These are phyloP conservation scores for Drepanosiphum platanoidis DNA, from an alignment of 2,888 invertebrate species.

Conservation along the genomic window DNA sequence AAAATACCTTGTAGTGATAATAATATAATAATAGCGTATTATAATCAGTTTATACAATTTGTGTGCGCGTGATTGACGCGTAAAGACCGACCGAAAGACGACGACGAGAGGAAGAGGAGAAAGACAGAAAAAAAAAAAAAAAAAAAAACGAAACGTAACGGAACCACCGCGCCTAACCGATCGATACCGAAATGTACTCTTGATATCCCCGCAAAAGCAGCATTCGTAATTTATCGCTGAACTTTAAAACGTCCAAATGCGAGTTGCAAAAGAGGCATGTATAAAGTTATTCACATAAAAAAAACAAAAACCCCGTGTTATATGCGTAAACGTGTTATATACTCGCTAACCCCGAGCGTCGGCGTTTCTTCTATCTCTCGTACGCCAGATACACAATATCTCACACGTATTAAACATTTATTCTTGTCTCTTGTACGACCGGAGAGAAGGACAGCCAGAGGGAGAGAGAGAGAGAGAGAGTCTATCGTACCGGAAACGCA, in stretches of 20 bases:
- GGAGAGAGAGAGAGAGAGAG: neutral
- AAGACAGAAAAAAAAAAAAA: too few relatives aligned
- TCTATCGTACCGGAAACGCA: conserved; percentile 36
- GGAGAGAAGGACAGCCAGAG: neutral
- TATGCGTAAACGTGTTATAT: neutral
- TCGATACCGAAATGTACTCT: neutral
- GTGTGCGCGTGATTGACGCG: neutral
- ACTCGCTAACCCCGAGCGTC: neutral
- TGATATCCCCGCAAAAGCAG: neutral
- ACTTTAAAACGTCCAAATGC: neutral
- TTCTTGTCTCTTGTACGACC: neutral
- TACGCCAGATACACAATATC: conserved; percentile 31
- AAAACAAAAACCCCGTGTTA: neutral
- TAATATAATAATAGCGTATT: neutral
- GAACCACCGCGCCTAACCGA: neutral
- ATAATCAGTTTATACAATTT: neutral
- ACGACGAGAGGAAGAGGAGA: too few relatives aligned
- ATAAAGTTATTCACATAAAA: neutral
- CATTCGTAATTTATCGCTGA: neutral
- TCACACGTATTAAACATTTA: conserved; percentile 35
- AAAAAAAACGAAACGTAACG: neutral
- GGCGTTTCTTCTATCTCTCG: neutral
- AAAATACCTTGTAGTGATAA: neutral
- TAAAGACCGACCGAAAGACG: too few relatives aligned
- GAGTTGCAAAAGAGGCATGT: neutral